These are phyloP conservation scores for Oriolus oriolus DNA, from an alignment of 2,113 vertebrate genomes.

Conservation along the genomic window DNA sequence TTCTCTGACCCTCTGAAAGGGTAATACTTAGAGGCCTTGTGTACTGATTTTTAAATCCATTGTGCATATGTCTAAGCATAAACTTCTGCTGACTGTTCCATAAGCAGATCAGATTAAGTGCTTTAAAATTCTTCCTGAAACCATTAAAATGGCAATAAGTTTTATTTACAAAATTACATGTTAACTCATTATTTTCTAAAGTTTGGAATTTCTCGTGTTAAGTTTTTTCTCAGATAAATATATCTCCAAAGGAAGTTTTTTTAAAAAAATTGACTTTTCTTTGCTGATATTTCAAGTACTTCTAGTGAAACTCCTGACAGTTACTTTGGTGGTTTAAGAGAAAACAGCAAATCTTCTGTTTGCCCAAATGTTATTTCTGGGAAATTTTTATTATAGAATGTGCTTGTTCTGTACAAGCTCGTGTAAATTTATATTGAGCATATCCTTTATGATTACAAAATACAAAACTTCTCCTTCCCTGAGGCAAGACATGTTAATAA, in stretches of 20 bases:
- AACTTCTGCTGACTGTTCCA: neutral
- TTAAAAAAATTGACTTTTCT: neutral
- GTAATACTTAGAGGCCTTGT: neutral
- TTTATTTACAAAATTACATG: neutral
- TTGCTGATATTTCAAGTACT: neutral
- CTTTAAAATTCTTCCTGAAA: neutral
- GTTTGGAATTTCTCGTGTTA: neutral
- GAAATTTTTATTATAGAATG: neutral
- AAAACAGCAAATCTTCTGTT: neutral
- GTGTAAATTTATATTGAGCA: neutral
- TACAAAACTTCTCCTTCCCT: neutral
- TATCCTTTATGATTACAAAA: neutral
- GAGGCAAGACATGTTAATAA: neutral
- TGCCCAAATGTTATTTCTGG: neutral
- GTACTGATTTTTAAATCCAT: neutral
- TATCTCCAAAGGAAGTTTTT: neutral
- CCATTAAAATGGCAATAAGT: neutral
- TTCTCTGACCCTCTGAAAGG: neutral
- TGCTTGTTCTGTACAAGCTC: neutral
- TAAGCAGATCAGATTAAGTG: neutral
- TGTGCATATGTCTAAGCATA: neutral
- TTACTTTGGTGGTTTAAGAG: neutral
- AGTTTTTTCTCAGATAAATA: neutral
- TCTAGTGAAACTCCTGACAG: neutral
- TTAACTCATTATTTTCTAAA: neutral